Evolutionary conservation across 2,888 invertebrate species (phyloP).

Genomic region (Pterobdella sp.): DNA sequence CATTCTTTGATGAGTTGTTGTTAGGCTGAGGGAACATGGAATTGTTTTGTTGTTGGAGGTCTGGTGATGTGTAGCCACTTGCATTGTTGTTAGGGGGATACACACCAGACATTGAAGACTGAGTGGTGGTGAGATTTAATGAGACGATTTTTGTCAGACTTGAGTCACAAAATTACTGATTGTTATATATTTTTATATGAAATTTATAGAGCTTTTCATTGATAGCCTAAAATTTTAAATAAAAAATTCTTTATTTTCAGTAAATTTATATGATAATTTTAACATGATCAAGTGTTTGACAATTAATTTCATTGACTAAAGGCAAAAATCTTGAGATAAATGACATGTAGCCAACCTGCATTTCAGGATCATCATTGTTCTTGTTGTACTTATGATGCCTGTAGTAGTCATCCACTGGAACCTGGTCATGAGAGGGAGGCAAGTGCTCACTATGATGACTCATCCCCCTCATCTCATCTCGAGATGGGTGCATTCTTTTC

Average conservation of each 20-base stretch:
- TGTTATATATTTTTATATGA: background rate
- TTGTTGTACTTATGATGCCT: conserved; percentile 10
- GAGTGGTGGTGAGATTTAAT: background rate
- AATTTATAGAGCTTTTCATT: background rate
- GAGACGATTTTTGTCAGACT: background rate
- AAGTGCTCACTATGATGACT: background rate
- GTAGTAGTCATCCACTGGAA: conserved; percentile 5
- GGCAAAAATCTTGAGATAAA: too few species aligned
- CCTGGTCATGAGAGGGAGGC: background rate
- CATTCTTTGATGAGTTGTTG: conserved; percentile 5
- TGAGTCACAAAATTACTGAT: background rate
- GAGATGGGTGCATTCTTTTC: conserved; percentile 9
- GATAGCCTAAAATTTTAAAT: background rate
- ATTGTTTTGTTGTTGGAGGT: conserved; percentile 17
- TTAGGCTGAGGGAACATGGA: conserved; percentile 12
- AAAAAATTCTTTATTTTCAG: background rate
- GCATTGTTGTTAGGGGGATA: conserved; percentile 3
- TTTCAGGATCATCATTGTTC: background rate
- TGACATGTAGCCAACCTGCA: too few species aligned
- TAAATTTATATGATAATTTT: too few species aligned
- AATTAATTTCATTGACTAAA: too few species aligned
- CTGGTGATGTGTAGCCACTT: conserved; percentile 15
- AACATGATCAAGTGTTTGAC: too few species aligned
- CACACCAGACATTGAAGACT: background rate
- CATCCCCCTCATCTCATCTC: background rate